Evolutionary conservation across 2,113 vertebrate species (phyloP).

Genomic region (Glaucomys volans): DNA sequence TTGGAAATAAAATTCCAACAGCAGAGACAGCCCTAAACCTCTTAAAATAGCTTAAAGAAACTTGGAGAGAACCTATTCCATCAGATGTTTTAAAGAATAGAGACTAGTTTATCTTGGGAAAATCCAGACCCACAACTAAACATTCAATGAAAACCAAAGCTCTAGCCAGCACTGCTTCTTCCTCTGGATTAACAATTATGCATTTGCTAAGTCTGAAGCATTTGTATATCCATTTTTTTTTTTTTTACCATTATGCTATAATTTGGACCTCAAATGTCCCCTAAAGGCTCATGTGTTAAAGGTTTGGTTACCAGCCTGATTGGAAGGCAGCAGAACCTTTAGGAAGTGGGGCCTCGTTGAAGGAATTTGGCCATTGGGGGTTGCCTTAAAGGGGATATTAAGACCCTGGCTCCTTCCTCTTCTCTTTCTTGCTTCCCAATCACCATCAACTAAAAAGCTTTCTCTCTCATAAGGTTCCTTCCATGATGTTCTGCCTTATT

Average conservation of each 20-base stretch:
- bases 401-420: background rate
- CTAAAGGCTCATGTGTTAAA: background rate
- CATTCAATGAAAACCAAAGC: constrained; percentile 4
- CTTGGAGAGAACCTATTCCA: constrained; percentile 58
- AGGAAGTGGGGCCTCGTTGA: background rate
- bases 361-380: background rate
- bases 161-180: background rate
- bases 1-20: constrained; percentile 68
- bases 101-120: constrained; percentile 52
- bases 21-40: constrained; percentile 52
- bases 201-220: background rate
- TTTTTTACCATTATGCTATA: background rate
- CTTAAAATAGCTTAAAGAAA: constrained; percentile 72
- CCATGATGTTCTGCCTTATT: background rate
- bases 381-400: background rate
- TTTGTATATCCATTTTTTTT: background rate
- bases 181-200: background rate
- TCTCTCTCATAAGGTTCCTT: background rate
- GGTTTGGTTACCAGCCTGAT: background rate
- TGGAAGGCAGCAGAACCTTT: background rate
- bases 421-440: background rate
- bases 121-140: constrained; percentile 42
- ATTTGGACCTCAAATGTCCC: background rate
- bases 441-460: background rate
- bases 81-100: constrained; percentile 62